Base-by-base conservation (phyloP, 2,797 vertebrate genomes). In the Myripristis murdjan region DNA sequence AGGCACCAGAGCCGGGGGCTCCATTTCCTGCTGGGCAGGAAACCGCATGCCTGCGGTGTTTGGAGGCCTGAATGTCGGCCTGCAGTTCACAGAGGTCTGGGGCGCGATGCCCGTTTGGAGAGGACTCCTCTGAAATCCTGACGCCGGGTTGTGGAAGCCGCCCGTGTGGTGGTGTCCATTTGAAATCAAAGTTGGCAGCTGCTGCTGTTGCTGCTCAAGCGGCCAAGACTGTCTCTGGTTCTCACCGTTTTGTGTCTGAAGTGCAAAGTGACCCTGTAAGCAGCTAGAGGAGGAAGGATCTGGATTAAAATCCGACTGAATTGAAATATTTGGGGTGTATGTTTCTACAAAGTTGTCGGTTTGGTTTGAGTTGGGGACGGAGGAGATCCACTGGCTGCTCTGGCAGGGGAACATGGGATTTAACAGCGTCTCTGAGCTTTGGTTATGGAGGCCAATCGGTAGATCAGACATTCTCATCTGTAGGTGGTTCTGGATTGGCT, bases 271-370 rank as follows among this genome's bases (percentile, higher is more conserved):
- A 7, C 83, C 88, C 60, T 85, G 87, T 2, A 88, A 16, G 64
- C 73, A 76, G 46, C 53, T 46, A 0, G 60, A 41, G 1, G 78
- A 9, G 0, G 70, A 15, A 3, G 70, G 48, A 10, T 69, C 80
- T 0, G 71, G 51, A 7, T 73, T 2, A 0, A 84, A 73, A 4
- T 67, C 57, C 2, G 81, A 22, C 7, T 64, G 3, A 16, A 62
- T 75, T 79, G 87, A 86, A 87, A 90, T 65, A 65, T 86, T 87
- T 14, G 54, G 79, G 55, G 14, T 4, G n/a, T 70, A 89, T 0
- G 73, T 53, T 16, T 88, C 75, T 0, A 65, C 31, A 43, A 81
- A 77, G 60, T 14, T 44, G 43, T 78, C 39, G 0, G 41, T 49
- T 48, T 73, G 73, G 68, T 67, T 70, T 14, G 69, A 4, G 35